These are phyloP conservation scores for Parazoanthus darwini DNA, from an alignment of 92 coral and sea anemone genomes.

Conservation along the genomic window DNA sequence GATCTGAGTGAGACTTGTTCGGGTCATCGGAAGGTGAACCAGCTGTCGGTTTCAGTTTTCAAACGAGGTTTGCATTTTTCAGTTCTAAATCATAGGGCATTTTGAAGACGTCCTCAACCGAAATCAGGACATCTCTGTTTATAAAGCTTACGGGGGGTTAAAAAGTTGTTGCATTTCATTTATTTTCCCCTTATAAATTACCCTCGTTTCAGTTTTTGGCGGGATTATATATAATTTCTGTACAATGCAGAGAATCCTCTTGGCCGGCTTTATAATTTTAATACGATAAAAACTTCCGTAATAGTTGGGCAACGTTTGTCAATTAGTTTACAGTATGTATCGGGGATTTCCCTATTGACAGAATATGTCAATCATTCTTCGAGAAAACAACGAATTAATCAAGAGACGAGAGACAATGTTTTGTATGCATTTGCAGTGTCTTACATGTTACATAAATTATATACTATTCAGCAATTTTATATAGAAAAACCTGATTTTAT, in stretches of 20 bases:
- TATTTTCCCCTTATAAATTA: too few species aligned
- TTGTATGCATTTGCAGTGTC: background rate
- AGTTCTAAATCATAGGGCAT: too few species aligned
- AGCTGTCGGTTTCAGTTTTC: background rate
- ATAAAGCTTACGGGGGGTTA: background rate
- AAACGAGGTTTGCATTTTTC: background rate
- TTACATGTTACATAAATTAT: too few species aligned
- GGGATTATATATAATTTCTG: background rate
- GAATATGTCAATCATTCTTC: background rate
- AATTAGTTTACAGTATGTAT: too few species aligned
- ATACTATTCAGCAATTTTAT: too few species aligned
- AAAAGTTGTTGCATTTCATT: too few species aligned
- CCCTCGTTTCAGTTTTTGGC: background rate
- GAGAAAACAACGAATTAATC: background rate
- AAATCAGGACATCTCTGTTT: background rate
- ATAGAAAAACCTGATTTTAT: too few species aligned
- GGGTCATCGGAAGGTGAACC: background rate
- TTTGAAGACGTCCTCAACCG: too few species aligned
- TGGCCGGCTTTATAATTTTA: background rate
- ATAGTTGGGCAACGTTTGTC: background rate
- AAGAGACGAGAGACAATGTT: background rate
- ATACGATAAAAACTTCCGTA: conserved; percentile 16
- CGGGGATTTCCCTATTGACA: background rate
- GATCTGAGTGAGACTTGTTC: background rate
- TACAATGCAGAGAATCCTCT: background rate